phyloP scores from a whole-genome alignment of 1,140 invertebrate species.

The Danaus plexippus region DNA sequence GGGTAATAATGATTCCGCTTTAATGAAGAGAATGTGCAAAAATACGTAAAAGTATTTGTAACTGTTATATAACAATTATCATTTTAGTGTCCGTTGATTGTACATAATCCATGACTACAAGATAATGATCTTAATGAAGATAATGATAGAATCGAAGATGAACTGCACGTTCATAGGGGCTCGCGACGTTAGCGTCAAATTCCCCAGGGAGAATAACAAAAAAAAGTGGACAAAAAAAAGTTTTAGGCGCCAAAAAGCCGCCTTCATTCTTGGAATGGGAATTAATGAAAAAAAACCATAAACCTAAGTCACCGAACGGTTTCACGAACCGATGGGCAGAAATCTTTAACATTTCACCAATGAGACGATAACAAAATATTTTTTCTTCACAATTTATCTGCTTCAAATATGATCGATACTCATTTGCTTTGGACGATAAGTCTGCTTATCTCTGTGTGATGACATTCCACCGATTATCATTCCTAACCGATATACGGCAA shows the following conservation, averaged over 20 bases:
- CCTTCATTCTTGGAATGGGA: conserved; percentile 54
- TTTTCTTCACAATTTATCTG: conserved; percentile 30
- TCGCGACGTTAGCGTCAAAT: conserved; percentile 27
- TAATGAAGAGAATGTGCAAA: neutral
- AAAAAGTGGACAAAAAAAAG: conserved; percentile 29
- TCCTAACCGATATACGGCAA: conserved; percentile 1
- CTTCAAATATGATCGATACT: conserved; percentile 30
- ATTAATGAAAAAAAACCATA: conserved; percentile 62
- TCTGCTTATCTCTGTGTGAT: conserved; percentile 15
- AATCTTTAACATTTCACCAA: conserved; percentile 52
- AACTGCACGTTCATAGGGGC: conserved; percentile 9
- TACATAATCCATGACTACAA: conserved; percentile 3
- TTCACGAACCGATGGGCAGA: conserved; percentile 58
- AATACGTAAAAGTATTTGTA: neutral
- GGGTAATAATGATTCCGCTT: conserved; percentile 2
- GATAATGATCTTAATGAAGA: neutral
- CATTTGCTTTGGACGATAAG: conserved; percentile 22
- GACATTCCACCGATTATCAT: conserved; percentile 11
- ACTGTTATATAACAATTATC: conserved; percentile 1
- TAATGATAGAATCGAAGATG: neutral
- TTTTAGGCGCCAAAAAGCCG: conserved; percentile 63
- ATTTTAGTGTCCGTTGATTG: conserved; percentile 3
- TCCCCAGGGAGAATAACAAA: conserved; percentile 20
- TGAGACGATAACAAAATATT: conserved; percentile 45
- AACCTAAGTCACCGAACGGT: conserved; percentile 55